Evolutionary conservation across 2,113 vertebrate species (phyloP).

Genomic region (Hymenochirus boettgeri): DNA sequence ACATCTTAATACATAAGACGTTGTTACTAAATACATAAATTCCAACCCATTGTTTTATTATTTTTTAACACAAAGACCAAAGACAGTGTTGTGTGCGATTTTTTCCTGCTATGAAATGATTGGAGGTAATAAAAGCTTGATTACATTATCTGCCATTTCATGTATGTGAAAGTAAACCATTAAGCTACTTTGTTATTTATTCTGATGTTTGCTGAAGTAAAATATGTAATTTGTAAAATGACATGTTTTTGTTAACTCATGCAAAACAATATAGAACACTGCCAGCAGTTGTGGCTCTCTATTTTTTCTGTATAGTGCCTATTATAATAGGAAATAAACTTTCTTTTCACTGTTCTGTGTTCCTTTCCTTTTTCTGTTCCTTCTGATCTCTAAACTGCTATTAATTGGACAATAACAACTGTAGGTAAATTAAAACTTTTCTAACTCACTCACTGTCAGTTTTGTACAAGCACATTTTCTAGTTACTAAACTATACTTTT

Average conservation of each 20-base stretch:
- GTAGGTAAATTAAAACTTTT: slow-evolving; percentile 8
- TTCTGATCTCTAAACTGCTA: slow-evolving; percentile 56
- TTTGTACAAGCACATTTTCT: slow-evolving; percentile 39
- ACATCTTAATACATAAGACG: too few species aligned
- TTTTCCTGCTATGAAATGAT: slow-evolving; percentile 67
- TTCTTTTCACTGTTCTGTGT: slow-evolving; percentile 75
- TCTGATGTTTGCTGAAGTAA: slow-evolving; percentile 67
- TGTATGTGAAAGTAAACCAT: slow-evolving; percentile 56
- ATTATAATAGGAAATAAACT: slow-evolving; percentile 82
- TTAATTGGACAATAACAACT: not conserved
- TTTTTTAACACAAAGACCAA: slow-evolving; percentile 51
- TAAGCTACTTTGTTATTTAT: slow-evolving; percentile 67
- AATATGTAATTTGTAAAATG: slow-evolving; percentile 80
- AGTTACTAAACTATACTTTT: slow-evolving; percentile 24
- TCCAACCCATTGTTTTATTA: too few species aligned
- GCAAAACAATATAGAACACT: slow-evolving; percentile 64
- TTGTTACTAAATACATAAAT: too few species aligned
- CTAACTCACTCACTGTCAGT: slow-evolving; percentile 44
- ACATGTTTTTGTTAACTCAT: slow-evolving; percentile 71
- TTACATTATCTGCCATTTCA: slow-evolving; percentile 56
- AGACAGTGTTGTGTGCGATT: slow-evolving; percentile 71
- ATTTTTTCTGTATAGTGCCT: slow-evolving; percentile 74
- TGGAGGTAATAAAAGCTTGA: slow-evolving; percentile 61
- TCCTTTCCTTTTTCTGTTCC: slow-evolving; percentile 66
- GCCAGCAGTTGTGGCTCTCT: slow-evolving; percentile 72